phyloP scores from a whole-genome alignment of 2,888 invertebrate genomes.

The Cosmorhoe ocellata region DNA sequence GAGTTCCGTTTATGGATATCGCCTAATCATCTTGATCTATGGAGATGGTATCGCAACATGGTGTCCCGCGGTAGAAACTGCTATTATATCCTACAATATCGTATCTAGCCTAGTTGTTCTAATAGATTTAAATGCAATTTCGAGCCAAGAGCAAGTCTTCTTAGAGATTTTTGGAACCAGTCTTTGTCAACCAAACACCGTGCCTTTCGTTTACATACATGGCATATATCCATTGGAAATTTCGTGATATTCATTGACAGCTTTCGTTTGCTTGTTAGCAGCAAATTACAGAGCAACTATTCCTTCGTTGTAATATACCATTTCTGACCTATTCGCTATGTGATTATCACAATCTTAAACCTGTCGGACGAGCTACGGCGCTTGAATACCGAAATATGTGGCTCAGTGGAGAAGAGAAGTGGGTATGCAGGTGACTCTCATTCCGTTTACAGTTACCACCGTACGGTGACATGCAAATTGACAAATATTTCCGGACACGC shows the following conservation, averaged over 20 bases:
- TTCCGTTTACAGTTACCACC: conserved; percentile 70
- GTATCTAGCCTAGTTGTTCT: no score
- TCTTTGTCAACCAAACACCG: no score
- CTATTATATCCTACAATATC: conserved; percentile 2
- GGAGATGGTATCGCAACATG: conserved; percentile 7
- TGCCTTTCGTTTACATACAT: no score
- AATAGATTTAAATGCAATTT: no score
- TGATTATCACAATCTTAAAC: conserved; percentile 27
- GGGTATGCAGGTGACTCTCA: conserved; percentile 55
- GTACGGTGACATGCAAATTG: conserved; percentile 65
- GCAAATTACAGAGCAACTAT: not conserved
- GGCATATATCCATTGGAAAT: no score
- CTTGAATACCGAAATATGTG: conserved; percentile 45
- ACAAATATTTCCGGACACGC: conserved; percentile 58
- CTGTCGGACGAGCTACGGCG: conserved; percentile 24
- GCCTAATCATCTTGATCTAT: conserved; percentile 19
- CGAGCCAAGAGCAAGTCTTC: no score
- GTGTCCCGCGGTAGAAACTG: conserved; percentile 1
- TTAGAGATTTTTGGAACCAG: no score
- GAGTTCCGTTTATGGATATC: conserved; percentile 48
- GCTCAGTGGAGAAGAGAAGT: conserved; percentile 53
- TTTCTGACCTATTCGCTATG: conserved; percentile 1
- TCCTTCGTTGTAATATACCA: not conserved
- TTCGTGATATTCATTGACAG: no score
- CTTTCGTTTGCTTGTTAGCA: not conserved